These are phyloP conservation scores for Cardinalis cardinalis DNA, from an alignment of 2,113 vertebrate species.

Conservation along the genomic window DNA sequence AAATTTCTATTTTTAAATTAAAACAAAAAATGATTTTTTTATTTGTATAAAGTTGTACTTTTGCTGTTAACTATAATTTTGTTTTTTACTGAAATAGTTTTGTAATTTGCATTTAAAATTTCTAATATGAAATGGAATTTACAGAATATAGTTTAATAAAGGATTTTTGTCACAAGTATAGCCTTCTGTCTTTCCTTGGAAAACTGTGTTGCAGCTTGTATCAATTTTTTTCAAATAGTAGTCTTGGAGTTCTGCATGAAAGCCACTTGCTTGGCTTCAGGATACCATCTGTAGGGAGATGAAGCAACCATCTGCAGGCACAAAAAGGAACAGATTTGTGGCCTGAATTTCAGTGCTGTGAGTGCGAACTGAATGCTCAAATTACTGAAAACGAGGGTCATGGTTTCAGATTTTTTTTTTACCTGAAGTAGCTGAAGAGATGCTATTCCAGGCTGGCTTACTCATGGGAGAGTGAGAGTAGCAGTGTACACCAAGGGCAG, in stretches of 20 bases:
- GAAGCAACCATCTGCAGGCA: constrained; percentile 24
- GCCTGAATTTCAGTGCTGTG: constrained; percentile 1
- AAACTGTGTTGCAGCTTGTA: background rate
- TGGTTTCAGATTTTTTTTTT: background rate
- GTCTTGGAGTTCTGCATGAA: background rate
- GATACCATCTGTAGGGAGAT: constrained; percentile 30
- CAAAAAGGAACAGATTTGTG: constrained; percentile 43
- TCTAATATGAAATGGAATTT: constrained; percentile 68
- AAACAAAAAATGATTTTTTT: constrained; percentile 32
- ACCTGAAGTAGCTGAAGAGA: background rate
- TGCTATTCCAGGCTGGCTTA: background rate
- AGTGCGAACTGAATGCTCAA: constrained; percentile 19
- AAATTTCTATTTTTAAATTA: constrained; percentile 50
- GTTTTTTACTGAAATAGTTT: constrained; percentile 75
- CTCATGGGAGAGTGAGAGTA: background rate
- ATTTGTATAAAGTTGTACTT: constrained; percentile 74
- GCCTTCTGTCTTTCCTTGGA: constrained; percentile 53
- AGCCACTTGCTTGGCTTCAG: constrained; percentile 28
- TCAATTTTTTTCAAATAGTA: background rate
- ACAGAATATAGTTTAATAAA: constrained; percentile 76
- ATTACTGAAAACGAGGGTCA: background rate
- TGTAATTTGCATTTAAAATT: constrained; percentile 73
- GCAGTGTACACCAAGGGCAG: background rate
- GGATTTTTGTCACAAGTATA: constrained; percentile 51
- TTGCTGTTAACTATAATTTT: constrained; percentile 67